phyloP scores from a whole-genome alignment of 2,888 invertebrate genomes.

The Coecobrya sp. region DNA sequence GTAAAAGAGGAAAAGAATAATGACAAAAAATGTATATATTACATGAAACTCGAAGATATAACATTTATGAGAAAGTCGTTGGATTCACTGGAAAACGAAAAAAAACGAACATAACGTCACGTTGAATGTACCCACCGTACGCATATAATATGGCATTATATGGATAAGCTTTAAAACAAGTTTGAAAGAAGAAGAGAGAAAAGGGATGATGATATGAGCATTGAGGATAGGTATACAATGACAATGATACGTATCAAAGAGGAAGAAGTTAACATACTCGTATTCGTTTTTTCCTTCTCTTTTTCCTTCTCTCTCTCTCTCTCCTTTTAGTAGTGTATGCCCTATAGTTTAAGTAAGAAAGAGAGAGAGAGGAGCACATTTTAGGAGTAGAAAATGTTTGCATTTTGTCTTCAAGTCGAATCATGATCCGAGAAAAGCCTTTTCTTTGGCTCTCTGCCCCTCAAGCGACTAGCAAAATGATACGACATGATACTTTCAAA shows the following conservation, averaged over 20 bases:
- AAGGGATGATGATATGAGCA: slow-evolving; percentile 76
- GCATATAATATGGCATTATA: slow-evolving; percentile 68
- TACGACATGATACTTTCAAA: slow-evolving; percentile 85
- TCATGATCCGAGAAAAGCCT: slow-evolving; percentile 81
- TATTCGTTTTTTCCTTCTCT: slow-evolving; percentile 55
- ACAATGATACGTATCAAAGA: slow-evolving; percentile 80
- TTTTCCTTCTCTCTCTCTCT: slow-evolving; percentile 25
- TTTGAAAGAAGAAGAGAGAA: slow-evolving; percentile 54
- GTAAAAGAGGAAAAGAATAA: slow-evolving; percentile 67
- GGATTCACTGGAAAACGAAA: slow-evolving; percentile 67
- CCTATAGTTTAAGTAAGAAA: slow-evolving; percentile 31
- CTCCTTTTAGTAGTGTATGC: slow-evolving; percentile 28
- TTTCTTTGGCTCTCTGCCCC: slow-evolving; percentile 82
- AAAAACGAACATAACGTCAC: slow-evolving; percentile 70
- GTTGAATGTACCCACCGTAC: slow-evolving; percentile 62
- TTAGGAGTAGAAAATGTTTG: slow-evolving; percentile 78
- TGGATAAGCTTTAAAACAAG: slow-evolving; percentile 78
- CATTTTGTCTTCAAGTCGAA: slow-evolving; percentile 83
- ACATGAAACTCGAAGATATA: slow-evolving; percentile 56
- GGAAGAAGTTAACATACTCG: slow-evolving; percentile 77
- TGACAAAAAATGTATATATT: slow-evolving; percentile 73
- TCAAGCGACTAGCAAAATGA: slow-evolving; percentile 83
- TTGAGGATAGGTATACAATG: slow-evolving; percentile 79
- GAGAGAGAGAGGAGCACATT: slow-evolving; percentile 55
- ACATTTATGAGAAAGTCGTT: slow-evolving; percentile 80